Evolutionary conservation across 2,113 vertebrate species (phyloP).

Genomic region (Proteles cristata): DNA sequence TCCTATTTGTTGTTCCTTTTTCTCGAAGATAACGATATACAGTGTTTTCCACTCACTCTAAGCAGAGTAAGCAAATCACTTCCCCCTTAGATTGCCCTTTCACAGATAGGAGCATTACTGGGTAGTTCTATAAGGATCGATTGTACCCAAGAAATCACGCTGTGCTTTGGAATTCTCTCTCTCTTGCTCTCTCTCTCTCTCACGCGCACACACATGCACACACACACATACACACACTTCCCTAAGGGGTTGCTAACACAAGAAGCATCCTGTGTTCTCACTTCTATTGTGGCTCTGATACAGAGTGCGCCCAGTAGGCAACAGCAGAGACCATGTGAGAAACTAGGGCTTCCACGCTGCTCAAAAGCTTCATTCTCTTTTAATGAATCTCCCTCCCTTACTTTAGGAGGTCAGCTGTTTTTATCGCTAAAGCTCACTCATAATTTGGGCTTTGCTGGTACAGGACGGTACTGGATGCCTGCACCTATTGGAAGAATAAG

Average conservation of each 20-base stretch:
- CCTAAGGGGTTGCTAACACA: not conserved
- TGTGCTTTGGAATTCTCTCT: constrained; percentile 49
- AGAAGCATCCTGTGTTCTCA: constrained; percentile 9
- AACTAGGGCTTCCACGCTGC: rapidly evolving
- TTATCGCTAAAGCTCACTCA: not conserved
- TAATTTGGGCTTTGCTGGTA: not conserved
- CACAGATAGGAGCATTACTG: constrained; percentile 74
- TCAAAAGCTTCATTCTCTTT: not conserved
- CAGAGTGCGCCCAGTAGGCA: not conserved
- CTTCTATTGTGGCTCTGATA: not conserved
- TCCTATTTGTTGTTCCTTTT: constrained; percentile 57
- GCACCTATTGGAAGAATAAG: not conserved
- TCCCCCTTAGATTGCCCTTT: constrained; percentile 66
- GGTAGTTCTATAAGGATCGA: constrained; percentile 56
- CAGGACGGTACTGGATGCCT: not conserved
- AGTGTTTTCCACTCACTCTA: constrained; percentile 60
- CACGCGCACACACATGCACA: not conserved
- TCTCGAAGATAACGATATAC: constrained; percentile 42
- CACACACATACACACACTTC: not conserved
- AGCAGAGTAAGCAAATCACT: constrained; percentile 71
- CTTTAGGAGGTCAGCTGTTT: not conserved
- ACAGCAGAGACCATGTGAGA: rapidly evolving
- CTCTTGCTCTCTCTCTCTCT: not conserved
- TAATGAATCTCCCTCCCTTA: not conserved
- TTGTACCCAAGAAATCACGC: constrained; percentile 38